Evolutionary conservation across 2,113 vertebrate genomes (phyloP), one percentile per base, ranked within the genome.

Genomic region (Sander lucioperca): DNA sequence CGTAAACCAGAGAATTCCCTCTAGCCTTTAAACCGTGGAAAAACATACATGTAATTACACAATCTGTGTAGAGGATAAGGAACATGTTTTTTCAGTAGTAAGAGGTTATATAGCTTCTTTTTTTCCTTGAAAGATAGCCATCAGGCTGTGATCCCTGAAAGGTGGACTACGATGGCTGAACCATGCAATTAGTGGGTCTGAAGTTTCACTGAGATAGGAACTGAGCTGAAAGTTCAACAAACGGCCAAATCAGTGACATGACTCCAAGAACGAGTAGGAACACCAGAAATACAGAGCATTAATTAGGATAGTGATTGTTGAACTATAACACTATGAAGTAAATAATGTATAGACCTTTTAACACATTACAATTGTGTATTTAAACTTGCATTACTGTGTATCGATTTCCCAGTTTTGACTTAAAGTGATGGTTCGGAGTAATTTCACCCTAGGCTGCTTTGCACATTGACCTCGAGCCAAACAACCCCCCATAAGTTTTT

Each of bases 171-270:
- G 11, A 39, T 19, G 70, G 74, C 27, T 84, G 76, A 77, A 78
- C 69, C 33, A 15, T 74, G 74, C 85, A 92, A 91, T 95, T 92
- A 91, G 91, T 85, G 84, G 64, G 51, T 89, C 72, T 80, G 67
- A 87, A 85, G 84, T 91, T 90, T 89, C 72, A 57, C 74, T 36
- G 64, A 84, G 83, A 88, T 45, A 12, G 54, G 45, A 85, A 65
- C 7, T 27, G 51, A 84, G 74, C 57, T 47, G 54, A 71, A 81
- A 84, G 90, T 90, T 92, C 86, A 89, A 61, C 62, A 56, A 69
- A 79, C 3, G 58, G 82, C 10, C 72, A 78, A 84, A 84, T 45
- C 51, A 12, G 56, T 54, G 51, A 47, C 43, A 53, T 0, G 5
- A 56, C 19, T 68, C 61, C 12, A 56, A 51, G 61, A 67, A 21